Evolutionary conservation across 2,888 invertebrate genomes (phyloP).

Genomic region (Tachina fera): DNA sequence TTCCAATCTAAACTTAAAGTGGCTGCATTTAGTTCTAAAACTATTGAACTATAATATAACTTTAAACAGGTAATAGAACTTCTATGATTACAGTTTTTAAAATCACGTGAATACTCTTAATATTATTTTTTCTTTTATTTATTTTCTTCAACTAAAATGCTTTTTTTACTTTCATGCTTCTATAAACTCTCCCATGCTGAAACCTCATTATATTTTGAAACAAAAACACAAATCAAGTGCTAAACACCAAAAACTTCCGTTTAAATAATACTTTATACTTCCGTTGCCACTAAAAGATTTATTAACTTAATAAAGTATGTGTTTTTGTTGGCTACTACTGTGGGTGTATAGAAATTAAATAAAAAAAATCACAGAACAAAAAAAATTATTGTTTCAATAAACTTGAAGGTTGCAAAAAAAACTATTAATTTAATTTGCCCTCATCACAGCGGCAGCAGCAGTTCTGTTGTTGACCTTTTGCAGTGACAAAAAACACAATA

Average conservation of each 20-base stretch:
- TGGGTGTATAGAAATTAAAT: not conserved
- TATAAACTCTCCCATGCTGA: not conserved
- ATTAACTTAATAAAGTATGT: conserved; percentile 66
- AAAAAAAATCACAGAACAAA: not conserved
- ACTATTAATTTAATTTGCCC: not conserved
- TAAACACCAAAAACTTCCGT: conserved; percentile 71
- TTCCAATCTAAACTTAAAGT: no score
- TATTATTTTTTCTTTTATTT: not conserved
- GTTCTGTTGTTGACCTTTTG: not conserved
- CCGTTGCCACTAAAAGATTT: conserved; percentile 69
- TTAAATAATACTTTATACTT: conserved; percentile 67
- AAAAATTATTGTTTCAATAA: not conserved
- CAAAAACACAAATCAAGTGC: conserved; percentile 65
- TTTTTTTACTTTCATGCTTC: not conserved
- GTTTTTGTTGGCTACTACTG: not conserved
- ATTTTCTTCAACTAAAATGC: not conserved
- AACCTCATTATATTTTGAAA: conserved; percentile 23
- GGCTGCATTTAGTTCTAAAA: no score
- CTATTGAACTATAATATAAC: no score
- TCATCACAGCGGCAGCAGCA: not conserved
- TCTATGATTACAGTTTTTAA: not conserved
- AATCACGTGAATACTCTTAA: not conserved
- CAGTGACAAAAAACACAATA: not conserved
- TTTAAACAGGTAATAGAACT: no score
- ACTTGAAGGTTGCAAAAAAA: not conserved